phyloP scores from a whole-genome alignment of 1,140 invertebrate species.

The Camponotus pennsylvanicus region DNA sequence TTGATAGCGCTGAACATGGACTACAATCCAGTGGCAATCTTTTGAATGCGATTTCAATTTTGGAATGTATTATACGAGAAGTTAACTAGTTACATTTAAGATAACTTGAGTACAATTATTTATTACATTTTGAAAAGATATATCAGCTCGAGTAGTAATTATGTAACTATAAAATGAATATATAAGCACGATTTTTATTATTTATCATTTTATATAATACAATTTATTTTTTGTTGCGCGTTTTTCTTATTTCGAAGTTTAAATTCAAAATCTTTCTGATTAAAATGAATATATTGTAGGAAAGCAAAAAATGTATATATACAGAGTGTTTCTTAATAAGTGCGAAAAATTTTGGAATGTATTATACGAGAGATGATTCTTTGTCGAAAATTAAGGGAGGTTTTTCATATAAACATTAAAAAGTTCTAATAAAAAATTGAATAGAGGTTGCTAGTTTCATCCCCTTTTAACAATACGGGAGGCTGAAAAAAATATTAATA shows the following conservation, averaged over 20 bases:
- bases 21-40: constrained; percentile 1
- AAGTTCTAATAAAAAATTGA: too few species aligned
- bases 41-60: constrained; percentile 58
- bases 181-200: constrained; percentile 6
- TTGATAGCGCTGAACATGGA: constrained; percentile 20
- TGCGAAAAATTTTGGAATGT: too few species aligned
- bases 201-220: background rate
- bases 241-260: background rate
- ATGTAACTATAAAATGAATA: too few species aligned
- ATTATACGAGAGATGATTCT: too few species aligned
- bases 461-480: too few species aligned
- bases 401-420: too few species aligned
- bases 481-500: too few species aligned
- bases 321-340: too few species aligned
- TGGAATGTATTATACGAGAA: constrained; percentile 44
- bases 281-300: background rate
- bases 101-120: constrained; percentile 2
- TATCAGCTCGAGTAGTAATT: background rate
- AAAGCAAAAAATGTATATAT: too few species aligned
- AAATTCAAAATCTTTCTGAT: background rate
- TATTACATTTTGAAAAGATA: constrained; percentile 14
- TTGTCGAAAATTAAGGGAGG: too few species aligned
- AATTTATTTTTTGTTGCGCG: background rate
- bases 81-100: constrained; percentile 9
- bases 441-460: too few species aligned